Evolutionary conservation across 2,888 invertebrate species (phyloP), one percentile per base, ranked within the genome.

Genomic region (Ormyrus rosae): DNA sequence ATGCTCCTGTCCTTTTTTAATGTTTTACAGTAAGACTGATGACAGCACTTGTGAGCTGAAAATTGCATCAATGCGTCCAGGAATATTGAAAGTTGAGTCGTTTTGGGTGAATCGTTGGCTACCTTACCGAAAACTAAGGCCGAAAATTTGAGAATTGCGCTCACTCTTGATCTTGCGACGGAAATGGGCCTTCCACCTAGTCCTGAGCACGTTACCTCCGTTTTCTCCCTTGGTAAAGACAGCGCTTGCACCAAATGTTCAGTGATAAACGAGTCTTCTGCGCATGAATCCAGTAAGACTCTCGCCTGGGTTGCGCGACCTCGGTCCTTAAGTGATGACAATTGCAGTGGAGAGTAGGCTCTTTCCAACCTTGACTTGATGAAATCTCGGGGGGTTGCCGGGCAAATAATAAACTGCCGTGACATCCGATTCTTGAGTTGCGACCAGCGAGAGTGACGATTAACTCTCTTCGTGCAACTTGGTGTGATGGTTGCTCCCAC

Each of bases 1-100:
- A 84, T 84, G 7, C 10, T 6, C 7, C 10, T 8, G n/a, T 11
- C 58, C 58, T 58, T n/a, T 58, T n/a, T 11, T n/a, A 6, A 58
- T 58, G 6, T n/a, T n/a, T n/a, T 7, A n/a, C 11, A n/a, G n/a
- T 5, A 58, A n/a, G 11, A 58, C 58, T n/a, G 58, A 7, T 9
- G 58, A 7, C 7, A 10, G 11, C 8, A 11, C 58, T 11, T 58
- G 10, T 5, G 53, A 6, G 53, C 10, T 53, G 53, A 53, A 10
- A 10, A 53, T 53, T 6, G 7, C 6, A 10, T 53, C 58, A 11
- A 58, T 58, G 7, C 58, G 8, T 6, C 10, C 58, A 7, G 58
- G 58, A 10, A 10, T 9, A n/a, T n/a, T n/a, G 58, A 58, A 58
- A n/a, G 7, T 7, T 11, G 58, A n/a, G 11, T 58, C 58, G 8